Percentiles rank a stretch among this genome's conserved stretches.
phyloP scores from a whole-genome alignment of 2,797 vertebrate species.

The Columba guinea region DNA sequence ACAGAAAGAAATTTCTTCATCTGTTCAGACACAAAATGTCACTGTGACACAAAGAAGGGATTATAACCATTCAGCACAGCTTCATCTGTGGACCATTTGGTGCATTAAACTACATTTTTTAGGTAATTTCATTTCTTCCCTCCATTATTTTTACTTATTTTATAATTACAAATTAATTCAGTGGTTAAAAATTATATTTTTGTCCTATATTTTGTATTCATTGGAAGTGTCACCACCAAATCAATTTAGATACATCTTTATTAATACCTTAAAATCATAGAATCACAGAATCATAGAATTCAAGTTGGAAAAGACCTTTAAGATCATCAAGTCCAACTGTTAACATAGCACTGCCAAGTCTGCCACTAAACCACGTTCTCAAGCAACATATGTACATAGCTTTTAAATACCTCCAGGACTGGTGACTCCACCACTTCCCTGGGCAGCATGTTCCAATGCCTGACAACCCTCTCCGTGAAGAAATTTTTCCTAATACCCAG shows the following conservation, averaged over 20 bases:
- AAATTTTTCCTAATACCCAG: too few species aligned
- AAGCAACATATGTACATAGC: too few species aligned
- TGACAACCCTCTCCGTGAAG: too few species aligned
- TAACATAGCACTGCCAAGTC: too few species aligned
- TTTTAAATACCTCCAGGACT: too few species aligned
- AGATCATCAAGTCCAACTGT: too few species aligned
- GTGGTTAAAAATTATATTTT: not conserved
- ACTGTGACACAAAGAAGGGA: not conserved
- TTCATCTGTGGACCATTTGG: not conserved
- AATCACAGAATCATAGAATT: too few species aligned
- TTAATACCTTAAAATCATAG: not conserved
- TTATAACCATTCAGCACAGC: not conserved
- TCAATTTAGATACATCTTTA: not conserved
- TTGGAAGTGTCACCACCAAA: rapidly evolving
- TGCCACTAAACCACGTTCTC: too few species aligned
- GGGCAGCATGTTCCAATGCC: too few species aligned
- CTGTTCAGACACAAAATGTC: not conserved
- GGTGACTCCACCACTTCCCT: too few species aligned
- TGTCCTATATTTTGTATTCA: not conserved
- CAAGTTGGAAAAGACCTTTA: too few species aligned
- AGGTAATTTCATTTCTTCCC: not conserved
- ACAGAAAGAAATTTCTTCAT: not conserved
- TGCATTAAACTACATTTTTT: not conserved
- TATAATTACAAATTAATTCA: not conserved
- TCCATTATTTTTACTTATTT: not conserved